Percentiles rank a stretch among this genome's conserved stretches.
Evolutionary conservation across 2,113 vertebrate species (phyloP).

Genomic region (Petrocephalus zakoni): DNA sequence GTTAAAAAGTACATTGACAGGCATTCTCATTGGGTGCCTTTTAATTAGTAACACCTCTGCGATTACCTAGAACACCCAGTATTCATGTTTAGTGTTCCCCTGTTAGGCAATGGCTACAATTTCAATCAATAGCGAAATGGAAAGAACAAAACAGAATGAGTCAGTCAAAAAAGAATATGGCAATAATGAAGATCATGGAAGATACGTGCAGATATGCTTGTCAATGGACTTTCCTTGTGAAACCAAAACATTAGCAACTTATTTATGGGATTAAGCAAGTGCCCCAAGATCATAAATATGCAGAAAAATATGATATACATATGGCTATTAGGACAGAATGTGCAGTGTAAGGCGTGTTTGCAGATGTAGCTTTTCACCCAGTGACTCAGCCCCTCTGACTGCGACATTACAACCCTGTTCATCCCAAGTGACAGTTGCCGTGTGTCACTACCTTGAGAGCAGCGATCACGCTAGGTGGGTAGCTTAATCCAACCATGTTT

Average conservation of each 20-base stretch:
- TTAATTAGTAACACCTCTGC: background rate
- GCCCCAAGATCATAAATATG: background rate
- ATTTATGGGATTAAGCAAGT: background rate
- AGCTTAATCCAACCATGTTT: conserved; percentile 85
- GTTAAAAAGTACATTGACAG: background rate
- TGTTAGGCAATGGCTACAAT: background rate
- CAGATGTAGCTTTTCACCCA: background rate
- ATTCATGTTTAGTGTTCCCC: background rate
- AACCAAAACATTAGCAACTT: background rate
- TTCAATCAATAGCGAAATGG: background rate
- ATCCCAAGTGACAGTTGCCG: background rate
- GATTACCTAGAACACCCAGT: background rate
- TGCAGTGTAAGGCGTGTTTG: no score
- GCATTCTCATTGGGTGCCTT: background rate
- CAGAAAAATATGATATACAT: background rate
- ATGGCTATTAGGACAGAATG: no score
- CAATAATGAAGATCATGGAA: background rate
- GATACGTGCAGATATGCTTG: background rate
- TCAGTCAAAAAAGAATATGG: background rate
- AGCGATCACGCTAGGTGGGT: conserved; percentile 80
- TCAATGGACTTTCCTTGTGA: background rate
- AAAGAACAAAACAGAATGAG: background rate
- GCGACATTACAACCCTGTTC: background rate
- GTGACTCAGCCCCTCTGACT: background rate
- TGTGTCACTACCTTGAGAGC: conserved; percentile 76